Evolutionary conservation across 2,888 invertebrate species (phyloP), one percentile per base, ranked within the genome.

Genomic region (Diachrysia chrysitis): DNA sequence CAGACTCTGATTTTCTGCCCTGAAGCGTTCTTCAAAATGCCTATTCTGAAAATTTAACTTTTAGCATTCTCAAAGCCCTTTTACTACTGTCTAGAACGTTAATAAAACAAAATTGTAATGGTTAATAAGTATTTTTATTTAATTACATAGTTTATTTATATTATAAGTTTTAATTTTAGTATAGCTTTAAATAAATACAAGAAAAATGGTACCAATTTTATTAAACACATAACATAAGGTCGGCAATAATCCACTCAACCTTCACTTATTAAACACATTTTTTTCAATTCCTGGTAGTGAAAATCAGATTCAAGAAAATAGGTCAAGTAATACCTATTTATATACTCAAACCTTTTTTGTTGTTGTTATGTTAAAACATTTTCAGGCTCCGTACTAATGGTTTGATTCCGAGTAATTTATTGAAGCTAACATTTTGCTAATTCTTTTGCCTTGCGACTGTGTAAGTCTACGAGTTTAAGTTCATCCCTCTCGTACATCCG

Each of bases 351-450:
- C 21, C 35, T 78, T 65, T 68, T 62, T 60, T 48, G 19, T n/a
- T 51, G 46, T 72, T 79, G 56, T 74, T 74, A 63, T 77, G 69
- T 71, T 74, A 69, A 83, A 77, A 69, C 71, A 74, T 64, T 76
- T 69, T 66, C 35, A 69, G 72, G 48, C 67, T 17, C 56, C 60
- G 61, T 69, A 67, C 72, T 75, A 84, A 84, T 74, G 74, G 82
- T 84, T 79, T 81, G 83, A 79, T 81, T 83, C 74, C 42, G 12
- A 66, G 66, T 79, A 76, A 84, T 81, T 81, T 84, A 83, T 81
- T 29, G 55, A 55, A 69, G 67, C 72, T 73, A 75, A 76, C 73
- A 65, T 77, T 75, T 69, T 59, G 74, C 79, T 83, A 69, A 83
- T 84, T 84, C 83, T 83, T 84, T 83, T 21, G 46, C 59, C 17